These are phyloP conservation scores for Diarsia mendica DNA, from an alignment of 2,888 invertebrate species.

Conservation along the genomic window DNA sequence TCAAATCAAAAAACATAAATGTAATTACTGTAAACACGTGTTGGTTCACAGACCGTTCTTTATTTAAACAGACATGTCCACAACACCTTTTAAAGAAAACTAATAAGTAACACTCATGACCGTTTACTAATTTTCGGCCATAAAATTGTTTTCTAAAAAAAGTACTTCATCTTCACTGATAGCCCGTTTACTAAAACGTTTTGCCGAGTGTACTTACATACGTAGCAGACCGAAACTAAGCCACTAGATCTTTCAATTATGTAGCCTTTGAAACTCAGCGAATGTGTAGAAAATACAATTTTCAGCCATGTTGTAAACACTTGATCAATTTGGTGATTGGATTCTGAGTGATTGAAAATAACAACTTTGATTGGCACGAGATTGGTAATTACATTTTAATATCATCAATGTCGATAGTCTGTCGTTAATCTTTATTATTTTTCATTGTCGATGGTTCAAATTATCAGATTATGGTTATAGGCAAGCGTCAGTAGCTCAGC, in stretches of 20 bases:
- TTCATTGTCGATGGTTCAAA: not conserved
- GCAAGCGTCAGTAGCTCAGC: not conserved
- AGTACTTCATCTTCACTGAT: not conserved
- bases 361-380: constrained; percentile 26
- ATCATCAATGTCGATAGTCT: not conserved
- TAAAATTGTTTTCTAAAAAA: not conserved
- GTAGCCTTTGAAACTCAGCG: constrained; percentile 27
- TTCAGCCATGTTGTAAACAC: constrained; percentile 33
- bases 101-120: not conserved
- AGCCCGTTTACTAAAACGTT: not conserved
- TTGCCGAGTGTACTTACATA: constrained; percentile 16
- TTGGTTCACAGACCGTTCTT: not conserved
- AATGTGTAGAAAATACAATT: constrained; percentile 38
- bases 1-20: not conserved
- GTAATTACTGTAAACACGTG: not conserved
- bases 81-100: not conserved
- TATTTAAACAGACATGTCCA: too few species aligned
- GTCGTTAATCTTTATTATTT: not conserved
- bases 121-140: not conserved
- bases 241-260: constrained; percentile 34
- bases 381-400: constrained; percentile 28
- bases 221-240: constrained; percentile 12
- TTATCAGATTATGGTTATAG: constrained; percentile 17
- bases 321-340: constrained; percentile 38
- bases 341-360: constrained; percentile 28